Base-by-base conservation (phyloP, 2,113 vertebrate genomes). In the Rallus limicola region DNA sequence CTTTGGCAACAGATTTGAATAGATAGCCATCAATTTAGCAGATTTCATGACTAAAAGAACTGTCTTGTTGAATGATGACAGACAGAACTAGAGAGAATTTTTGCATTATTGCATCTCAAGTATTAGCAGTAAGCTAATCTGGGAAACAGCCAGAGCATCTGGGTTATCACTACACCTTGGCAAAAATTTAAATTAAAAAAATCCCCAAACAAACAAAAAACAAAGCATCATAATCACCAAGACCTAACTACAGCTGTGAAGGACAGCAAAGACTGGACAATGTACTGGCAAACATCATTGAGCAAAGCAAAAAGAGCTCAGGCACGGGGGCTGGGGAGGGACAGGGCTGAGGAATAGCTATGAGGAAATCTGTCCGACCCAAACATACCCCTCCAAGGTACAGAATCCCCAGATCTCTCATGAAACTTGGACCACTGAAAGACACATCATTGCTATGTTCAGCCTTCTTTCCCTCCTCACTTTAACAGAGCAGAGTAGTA, bases 341-440 rank as follows among this genome's bases (percentile, higher is more conserved):
- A 6, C 13, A 8, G 50, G 29, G 16, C 14, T 53, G 28, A 25
- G 53, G n/a, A 85, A 29, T 29, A 78, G 56, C 18, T 44, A 10
- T 0, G 0, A 24, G 40, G 40, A 26, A 76, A 33, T 19, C 0
- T 0, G 11, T 84, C 44, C 74, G 58, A 36, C 18, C 20, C 8
- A 6, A 4, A n/a, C 10, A 13, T 3, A 20, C 1, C 0, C 26
- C 44, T 48, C n/a, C 59, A 81, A 23, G 59, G 44, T 50, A 23
- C 1, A 64, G 10, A 15, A 36, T 63, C 4, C 3, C 29, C 13
- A 48, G 13, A 34, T 13, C 25, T 24, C 20, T 69, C 34, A 50
- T 56, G 67, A 20, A 19, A 16, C 23, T 13, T 2, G 1, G 15
- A 55, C 9, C 19, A 60, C 26, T 28, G n/a, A 44, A 28, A 44